Evolutionary conservation across 1,140 invertebrate species (phyloP), one percentile per base, ranked within the genome.

Genomic region (Dolichoris vasculosae): DNA sequence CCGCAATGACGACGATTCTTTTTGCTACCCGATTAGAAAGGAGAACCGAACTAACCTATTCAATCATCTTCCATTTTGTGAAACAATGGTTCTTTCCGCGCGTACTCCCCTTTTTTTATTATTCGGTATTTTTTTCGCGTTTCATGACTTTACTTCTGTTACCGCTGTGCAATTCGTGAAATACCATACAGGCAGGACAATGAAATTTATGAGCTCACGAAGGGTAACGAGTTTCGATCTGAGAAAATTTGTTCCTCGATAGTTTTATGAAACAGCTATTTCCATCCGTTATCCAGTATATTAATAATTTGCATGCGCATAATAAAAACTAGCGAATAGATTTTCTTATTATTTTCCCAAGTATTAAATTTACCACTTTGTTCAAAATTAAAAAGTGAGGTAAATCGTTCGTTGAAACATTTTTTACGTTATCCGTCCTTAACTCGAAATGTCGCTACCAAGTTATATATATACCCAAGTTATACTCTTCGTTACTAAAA

Each of bases 171-270:
- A 20, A 77, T 67, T 84, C 63, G 64, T 59, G 64, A 79, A 63
- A 80, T 85, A 67, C 84, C 78, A 20, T 63, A 46, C 38, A 26
- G 77, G 67, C 67, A 81, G 77, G 84, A 85, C 84, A 84, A 84
- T 69, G 84, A 85, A 85, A 85, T 85, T 85, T 85, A 85, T 78
- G 84, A 85, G 46, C 84, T 85, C 84, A 81, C 84, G 84, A 85
- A 59, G 38, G 51, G 40, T 85, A 85, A 80, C 84, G 67, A 85
- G 84, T 40, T 38, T 64, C 1, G 43, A 64, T 85, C 84, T 81
- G 78, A 73, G 84, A 81, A 85, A 81, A 85, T 85, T 85, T 85
- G 84, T 81, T 79, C 46, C 32, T 1, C 9, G 23, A 51, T 43
- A n/a, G 64, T 83, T 35, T 32, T 17, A 30, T 9, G 4, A n/a